A percentile compares a stretch with the other conserved stretches of the same genome.
These are phyloP conservation scores for Platygyra sinensis DNA, from an alignment of 64 coral and sea anemone species.

Conservation along the genomic window DNA sequence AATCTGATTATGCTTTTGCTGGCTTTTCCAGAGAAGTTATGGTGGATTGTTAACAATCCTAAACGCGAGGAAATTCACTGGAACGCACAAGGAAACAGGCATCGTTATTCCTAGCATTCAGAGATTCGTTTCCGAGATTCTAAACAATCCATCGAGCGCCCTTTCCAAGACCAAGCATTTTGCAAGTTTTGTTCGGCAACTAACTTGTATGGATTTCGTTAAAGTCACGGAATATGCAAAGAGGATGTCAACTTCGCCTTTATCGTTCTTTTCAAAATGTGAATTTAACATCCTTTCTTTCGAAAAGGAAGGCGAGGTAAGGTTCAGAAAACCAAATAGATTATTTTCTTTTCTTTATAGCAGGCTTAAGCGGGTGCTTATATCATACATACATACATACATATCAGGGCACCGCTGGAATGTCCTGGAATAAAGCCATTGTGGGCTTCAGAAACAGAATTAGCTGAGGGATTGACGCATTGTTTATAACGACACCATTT, in stretches of 20 bases:
- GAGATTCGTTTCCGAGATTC: conserved; percentile 65
- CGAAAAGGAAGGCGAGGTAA: conserved; percentile 70
- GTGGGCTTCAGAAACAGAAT: neutral
- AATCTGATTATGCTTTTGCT: conserved; percentile 51
- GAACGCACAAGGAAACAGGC: conserved; percentile 57
- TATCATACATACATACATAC: too few species aligned
- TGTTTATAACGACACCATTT: neutral
- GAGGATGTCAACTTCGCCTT: neutral
- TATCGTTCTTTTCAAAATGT: conserved; percentile 28
- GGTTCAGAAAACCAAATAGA: neutral
- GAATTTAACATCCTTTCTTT: conserved; percentile 82
- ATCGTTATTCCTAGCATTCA: conserved; percentile 70
- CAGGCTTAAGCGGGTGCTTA: too few species aligned
- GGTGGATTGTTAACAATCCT: conserved; percentile 81
- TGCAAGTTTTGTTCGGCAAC: conserved; percentile 88
- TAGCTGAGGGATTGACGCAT: neutral
- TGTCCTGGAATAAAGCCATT: neutral
- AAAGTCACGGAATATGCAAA: conserved; percentile 65
- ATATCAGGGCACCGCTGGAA: neutral
- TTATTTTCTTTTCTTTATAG: too few species aligned
- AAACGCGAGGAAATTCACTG: conserved; percentile 67
- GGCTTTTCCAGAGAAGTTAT: conserved; percentile 88
- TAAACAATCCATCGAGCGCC: conserved; percentile 69
- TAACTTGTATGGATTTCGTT: conserved; percentile 94
- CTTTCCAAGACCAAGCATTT: conserved; percentile 93